Conservation (phyloP, 2,797 vertebrate genomes). For the Labeo calbasu region DNA sequence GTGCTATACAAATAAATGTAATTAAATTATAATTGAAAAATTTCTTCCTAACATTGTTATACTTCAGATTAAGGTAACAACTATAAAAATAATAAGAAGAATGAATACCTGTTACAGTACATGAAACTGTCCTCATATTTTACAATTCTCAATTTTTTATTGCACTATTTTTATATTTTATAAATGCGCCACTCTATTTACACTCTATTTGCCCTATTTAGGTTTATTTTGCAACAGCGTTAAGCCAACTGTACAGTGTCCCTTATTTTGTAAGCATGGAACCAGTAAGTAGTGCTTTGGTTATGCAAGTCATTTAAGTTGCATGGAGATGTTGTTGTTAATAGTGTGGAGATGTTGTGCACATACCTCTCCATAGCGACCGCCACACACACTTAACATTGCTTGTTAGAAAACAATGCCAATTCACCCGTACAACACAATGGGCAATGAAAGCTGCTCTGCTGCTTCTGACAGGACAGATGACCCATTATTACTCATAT, state of each 20-base stretch:
- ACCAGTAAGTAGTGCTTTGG: background rate
- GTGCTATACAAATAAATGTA: background rate
- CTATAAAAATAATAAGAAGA: background rate
- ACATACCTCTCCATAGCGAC: slow-evolving; percentile 7
- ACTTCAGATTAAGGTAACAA: background rate
- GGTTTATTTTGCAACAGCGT: background rate
- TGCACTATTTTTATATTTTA: background rate
- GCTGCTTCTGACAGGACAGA: slow-evolving; percentile 26
- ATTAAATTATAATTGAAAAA: background rate
- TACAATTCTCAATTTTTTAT: background rate
- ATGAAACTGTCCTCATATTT: background rate
- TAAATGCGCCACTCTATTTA: background rate
- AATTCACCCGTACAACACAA: background rate
- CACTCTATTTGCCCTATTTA: background rate
- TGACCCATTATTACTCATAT: background rate
- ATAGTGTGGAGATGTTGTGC: background rate
- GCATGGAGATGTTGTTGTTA: background rate
- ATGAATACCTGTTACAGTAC: background rate
- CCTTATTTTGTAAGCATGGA: background rate
- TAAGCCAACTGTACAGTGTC: background rate
- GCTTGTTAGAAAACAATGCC: slow-evolving; percentile 9
- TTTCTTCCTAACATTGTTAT: background rate
- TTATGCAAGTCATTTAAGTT: background rate
- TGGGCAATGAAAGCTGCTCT: background rate
- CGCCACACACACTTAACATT: background rate